Evolutionary conservation across 2,113 vertebrate species (phyloP).

Genomic region (Corythornis madagascariensis): DNA sequence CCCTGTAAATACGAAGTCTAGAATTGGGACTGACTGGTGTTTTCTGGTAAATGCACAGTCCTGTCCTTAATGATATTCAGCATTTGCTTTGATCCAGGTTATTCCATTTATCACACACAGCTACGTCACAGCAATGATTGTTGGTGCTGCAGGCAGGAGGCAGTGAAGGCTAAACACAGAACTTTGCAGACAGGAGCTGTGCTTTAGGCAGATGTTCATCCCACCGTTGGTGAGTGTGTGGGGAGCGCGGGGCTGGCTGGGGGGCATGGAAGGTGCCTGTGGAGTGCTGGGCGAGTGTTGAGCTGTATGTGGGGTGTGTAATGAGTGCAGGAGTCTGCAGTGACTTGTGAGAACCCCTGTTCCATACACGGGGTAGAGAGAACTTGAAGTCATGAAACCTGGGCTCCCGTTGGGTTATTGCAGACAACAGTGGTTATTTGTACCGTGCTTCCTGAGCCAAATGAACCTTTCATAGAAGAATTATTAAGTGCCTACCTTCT

Average conservation of each 20-base stretch:
- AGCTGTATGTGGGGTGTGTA: background rate
- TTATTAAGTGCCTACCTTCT: background rate
- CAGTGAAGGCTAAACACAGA: background rate
- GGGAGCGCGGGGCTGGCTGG: background rate
- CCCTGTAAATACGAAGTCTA: background rate
- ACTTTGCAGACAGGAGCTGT: background rate
- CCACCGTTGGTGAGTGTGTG: background rate
- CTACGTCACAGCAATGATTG: background rate
- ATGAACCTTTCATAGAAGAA: background rate
- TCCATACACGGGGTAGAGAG: background rate
- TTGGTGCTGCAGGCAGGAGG: background rate
- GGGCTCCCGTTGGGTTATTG: background rate
- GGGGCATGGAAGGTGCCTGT: background rate
- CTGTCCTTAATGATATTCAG: background rate
- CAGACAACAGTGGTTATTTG: fast-evolving
- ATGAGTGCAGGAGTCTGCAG: background rate
- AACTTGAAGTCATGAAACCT: background rate
- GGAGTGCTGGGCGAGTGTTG: background rate
- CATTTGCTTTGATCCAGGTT: background rate
- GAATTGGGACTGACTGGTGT: background rate
- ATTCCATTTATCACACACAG: background rate
- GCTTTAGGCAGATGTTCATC: background rate
- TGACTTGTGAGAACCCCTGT: background rate
- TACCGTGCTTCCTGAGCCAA: background rate
- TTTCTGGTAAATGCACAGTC: background rate